Evolutionary conservation across 2,888 invertebrate species (phyloP).

Genomic region (Azorinus chamasolen): DNA sequence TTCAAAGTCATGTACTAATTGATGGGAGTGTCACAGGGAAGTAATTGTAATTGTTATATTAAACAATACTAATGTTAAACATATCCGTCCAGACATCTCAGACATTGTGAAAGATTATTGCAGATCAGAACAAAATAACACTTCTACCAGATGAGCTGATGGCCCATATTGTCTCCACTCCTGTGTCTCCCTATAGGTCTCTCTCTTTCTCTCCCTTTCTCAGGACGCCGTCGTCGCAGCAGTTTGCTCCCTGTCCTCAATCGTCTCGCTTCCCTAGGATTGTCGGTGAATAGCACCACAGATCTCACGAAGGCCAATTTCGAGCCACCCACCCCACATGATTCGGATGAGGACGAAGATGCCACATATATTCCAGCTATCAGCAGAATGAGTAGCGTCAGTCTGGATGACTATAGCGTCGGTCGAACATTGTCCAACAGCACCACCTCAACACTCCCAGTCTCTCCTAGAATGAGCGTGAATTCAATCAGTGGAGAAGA

Average conservation of each 20-base stretch:
- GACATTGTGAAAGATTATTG: too few relatives aligned
- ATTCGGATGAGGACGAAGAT: constrained; percentile 59
- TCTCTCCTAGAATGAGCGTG: constrained; percentile 48
- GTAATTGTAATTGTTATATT: too few relatives aligned
- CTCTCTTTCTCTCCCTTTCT: too few relatives aligned
- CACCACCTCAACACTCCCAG: constrained; percentile 52
- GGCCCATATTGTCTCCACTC: too few relatives aligned
- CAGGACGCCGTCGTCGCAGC: constrained; percentile 74
- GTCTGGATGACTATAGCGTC: constrained; percentile 51
- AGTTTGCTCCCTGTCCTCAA: constrained; percentile 79
- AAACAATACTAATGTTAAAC: too few relatives aligned
- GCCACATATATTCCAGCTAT: constrained; percentile 45
- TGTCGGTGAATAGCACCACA: constrained; percentile 76
- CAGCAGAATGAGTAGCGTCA: constrained; percentile 55
- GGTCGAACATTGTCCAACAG: constrained; percentile 60
- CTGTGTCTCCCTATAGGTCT: too few relatives aligned
- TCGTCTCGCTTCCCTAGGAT: constrained; percentile 77
- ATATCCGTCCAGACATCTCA: too few relatives aligned
- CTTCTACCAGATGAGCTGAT: too few relatives aligned
- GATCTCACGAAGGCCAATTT: constrained; percentile 71
- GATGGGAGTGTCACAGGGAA: too few relatives aligned
- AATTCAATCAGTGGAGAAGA: constrained; percentile 54
- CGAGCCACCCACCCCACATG: constrained; percentile 59
- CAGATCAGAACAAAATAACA: too few relatives aligned
- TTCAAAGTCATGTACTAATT: too few relatives aligned